phyloP scores from a whole-genome alignment of 2,113 vertebrate species.

The Tauraco erythrolophus region DNA sequence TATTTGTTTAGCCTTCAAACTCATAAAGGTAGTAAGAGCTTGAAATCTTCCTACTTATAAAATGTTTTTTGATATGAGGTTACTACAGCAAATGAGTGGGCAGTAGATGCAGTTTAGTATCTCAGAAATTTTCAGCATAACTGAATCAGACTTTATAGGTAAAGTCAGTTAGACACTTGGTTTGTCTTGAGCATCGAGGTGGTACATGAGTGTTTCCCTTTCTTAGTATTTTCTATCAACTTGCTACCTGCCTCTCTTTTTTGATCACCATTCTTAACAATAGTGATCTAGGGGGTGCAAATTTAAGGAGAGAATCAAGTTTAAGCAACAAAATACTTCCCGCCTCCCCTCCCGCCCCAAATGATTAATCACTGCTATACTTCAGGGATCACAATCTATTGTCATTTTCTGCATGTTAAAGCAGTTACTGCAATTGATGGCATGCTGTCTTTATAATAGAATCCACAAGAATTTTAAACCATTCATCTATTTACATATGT shows the following conservation, averaged over 20 bases:
- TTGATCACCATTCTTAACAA: neutral
- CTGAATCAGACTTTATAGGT: neutral
- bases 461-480: slow-evolving; percentile 13
- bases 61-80: neutral
- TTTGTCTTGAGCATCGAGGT: neutral
- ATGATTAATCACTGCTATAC: neutral
- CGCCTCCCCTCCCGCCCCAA: neutral
- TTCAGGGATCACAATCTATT: neutral
- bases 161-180: neutral
- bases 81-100: neutral
- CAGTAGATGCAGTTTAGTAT: neutral
- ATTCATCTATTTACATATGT: slow-evolving; percentile 14
- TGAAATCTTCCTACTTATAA: neutral
- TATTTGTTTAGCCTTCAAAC: neutral
- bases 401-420: slow-evolving; percentile 34
- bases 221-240: neutral
- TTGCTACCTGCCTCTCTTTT: neutral
- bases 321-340: neutral
- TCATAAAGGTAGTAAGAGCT: neutral
- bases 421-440: slow-evolving; percentile 4
- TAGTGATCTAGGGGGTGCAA: neutral
- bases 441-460: neutral
- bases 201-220: neutral
- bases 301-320: neutral
- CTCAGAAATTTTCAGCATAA: neutral